phyloP scores from a whole-genome alignment of 2,888 invertebrate species.

The Beris chalybata region DNA sequence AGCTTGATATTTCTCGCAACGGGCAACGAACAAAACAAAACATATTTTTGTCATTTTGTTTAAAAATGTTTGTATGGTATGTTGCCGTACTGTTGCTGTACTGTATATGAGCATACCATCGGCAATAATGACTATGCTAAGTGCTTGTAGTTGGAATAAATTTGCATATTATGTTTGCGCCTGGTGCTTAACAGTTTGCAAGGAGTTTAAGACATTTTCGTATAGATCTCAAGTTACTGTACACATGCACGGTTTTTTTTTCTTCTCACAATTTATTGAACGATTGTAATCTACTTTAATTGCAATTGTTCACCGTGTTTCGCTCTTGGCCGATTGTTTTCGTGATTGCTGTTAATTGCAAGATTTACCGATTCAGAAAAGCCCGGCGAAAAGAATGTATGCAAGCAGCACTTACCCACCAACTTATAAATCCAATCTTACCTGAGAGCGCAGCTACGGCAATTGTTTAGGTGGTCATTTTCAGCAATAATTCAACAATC shows the following conservation, averaged over 20 bases:
- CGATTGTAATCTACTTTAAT: conserved; percentile 39
- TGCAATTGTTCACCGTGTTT: conserved; percentile 30
- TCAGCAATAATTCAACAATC: no score
- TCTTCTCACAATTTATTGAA: conserved; percentile 36
- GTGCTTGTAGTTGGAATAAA: conserved; percentile 33
- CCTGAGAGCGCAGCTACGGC: conserved; percentile 15
- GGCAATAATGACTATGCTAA: conserved; percentile 31
- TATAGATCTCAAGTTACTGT: neutral
- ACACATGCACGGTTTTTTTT: conserved; percentile 13
- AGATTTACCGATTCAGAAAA: conserved; percentile 29
- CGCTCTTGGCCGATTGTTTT: conserved; percentile 34
- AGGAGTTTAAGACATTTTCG: neutral
- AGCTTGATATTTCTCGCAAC: no score
- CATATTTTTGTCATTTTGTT: no score
- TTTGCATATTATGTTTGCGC: conserved; percentile 37
- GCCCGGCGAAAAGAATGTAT: conserved; percentile 12
- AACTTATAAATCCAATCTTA: conserved; percentile 24
- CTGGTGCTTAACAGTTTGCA: conserved; percentile 25
- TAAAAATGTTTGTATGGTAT: no score
- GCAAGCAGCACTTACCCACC: conserved; percentile 6
- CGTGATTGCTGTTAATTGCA: conserved; percentile 37
- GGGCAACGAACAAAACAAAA: no score
- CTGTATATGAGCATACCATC: neutral
- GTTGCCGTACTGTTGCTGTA: no score
- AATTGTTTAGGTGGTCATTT: neutral